phyloP scores from a whole-genome alignment of 2,797 vertebrate species.

The Synaphobranchus kaupii region DNA sequence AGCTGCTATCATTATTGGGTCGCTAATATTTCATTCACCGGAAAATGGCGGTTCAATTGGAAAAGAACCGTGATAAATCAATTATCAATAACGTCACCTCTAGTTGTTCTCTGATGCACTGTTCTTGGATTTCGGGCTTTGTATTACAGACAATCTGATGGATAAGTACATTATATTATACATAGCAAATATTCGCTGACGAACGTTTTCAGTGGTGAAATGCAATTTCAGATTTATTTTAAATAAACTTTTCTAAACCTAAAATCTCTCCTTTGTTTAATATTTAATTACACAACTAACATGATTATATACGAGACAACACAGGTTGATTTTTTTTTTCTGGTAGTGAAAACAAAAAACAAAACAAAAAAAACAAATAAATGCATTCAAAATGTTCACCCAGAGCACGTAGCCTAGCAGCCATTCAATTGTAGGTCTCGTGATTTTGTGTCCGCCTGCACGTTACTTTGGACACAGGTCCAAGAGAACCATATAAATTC shows the following conservation, averaged over 20 bases:
- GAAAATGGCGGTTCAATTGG: conserved; percentile 16
- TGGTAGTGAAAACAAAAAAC: not conserved
- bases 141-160: not conserved
- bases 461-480: not conserved
- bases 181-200: not conserved
- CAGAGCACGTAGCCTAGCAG: not conserved
- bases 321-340: conserved; percentile 8
- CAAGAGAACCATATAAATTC: not conserved
- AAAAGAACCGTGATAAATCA: conserved; percentile 24
- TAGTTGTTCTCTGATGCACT: conserved; percentile 21
- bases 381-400: not conserved
- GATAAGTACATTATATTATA: conserved; percentile 27
- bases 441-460: not conserved
- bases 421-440: not conserved
- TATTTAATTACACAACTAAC: conserved; percentile 28
- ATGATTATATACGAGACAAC: conserved; percentile 24
- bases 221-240: conserved; percentile 17
- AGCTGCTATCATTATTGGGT: not conserved
- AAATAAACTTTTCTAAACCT: not conserved
- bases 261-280: conserved; percentile 24
- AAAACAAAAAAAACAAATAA: not conserved
- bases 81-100: conserved; percentile 31
- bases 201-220: conserved; percentile 1
- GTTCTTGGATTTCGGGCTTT: conserved; percentile 4
- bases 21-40: conserved; percentile 19